These are phyloP conservation scores for Zosterops japonicus DNA, from an alignment of 2,113 vertebrate species.

Conservation along the genomic window DNA sequence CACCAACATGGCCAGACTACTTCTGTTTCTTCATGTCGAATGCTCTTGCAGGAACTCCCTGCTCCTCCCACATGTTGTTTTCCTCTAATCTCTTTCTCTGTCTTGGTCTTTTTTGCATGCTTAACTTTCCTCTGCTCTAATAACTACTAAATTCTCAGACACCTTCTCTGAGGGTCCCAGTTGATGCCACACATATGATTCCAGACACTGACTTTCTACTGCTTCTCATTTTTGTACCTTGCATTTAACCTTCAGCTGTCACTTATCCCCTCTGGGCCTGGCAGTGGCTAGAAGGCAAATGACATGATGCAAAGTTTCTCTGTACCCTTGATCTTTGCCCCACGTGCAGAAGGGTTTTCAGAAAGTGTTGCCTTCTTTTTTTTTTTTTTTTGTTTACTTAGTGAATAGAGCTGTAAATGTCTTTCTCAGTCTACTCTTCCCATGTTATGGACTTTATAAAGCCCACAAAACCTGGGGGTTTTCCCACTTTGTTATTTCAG, in stretches of 20 bases:
- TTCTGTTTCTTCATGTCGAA: not conserved
- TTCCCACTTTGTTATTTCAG: not conserved
- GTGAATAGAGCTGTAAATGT: not conserved
- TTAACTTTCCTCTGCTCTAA: not conserved
- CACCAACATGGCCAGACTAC: not conserved
- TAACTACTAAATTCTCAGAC: not conserved
- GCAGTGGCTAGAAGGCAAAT: not conserved
- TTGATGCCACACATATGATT: rapidly evolving
- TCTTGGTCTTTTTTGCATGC: not conserved
- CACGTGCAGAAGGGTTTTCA: not conserved
- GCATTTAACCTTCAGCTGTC: not conserved
- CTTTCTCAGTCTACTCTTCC: not conserved
- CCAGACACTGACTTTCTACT: not conserved
- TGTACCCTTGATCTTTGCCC: not conserved
- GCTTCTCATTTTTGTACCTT: not conserved
- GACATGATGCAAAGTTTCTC: not conserved
- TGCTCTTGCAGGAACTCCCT: not conserved
- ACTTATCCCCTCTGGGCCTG: not conserved
- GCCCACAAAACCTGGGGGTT: not conserved
- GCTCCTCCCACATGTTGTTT: not conserved
- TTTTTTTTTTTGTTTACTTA: not conserved
- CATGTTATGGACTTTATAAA: not conserved
- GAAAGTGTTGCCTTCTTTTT: not conserved
- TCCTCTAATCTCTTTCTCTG: not conserved
- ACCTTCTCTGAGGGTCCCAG: not conserved